Evolutionary conservation across 2,797 vertebrate genomes (phyloP), one percentile per base, ranked within the genome.

Genomic region (Hypotaenidia philippensis): DNA sequence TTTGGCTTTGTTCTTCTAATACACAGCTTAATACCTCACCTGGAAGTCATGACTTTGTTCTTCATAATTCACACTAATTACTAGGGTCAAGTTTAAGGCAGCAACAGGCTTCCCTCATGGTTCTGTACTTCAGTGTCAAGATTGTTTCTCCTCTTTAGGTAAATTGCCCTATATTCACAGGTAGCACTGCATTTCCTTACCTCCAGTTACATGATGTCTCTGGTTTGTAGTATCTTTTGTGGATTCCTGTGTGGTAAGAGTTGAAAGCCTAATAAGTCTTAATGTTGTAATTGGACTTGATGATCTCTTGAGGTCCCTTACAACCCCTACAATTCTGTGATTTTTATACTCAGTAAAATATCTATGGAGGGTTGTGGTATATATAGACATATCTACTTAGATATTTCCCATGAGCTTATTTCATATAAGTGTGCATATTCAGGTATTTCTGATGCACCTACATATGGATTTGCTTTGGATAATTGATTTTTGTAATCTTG

Each of bases 361-460:
- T 14, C 2, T 2, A 3, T 5, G 34, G 11, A 13, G 11, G 2
- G 6, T 10, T 6, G 2, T 44, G 8, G 12, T 6, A 1, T 55
- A 10, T 29, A 7, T 14, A 77, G 34, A 26, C 4, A 23, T 17
- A 14, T 8, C 31, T 8, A 27, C 11, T 14, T 41, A 11, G 15
- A 5, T 44, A 32, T 61, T 76, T 74, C 31, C 79, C 40, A 29
- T 1, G 1, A 68, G 71, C 49, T 82, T 38, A 50, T 75, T 80
- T n/a, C 17, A 31, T 41, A 4, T 31, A 10, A 50, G 3, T 69
- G 26, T 76, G 32, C 14, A 21, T 64, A 45, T 56, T 75, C 68
- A 34, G 27, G 34, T 59, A 49, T 40, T 72, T 78, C 59, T 55
- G 18, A 56, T 47, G 32, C 44, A 31, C 36, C 11, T 45, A 34